Conservation (phyloP, 2,888 invertebrate genomes). For the Eretmocerus hayati region DNA sequence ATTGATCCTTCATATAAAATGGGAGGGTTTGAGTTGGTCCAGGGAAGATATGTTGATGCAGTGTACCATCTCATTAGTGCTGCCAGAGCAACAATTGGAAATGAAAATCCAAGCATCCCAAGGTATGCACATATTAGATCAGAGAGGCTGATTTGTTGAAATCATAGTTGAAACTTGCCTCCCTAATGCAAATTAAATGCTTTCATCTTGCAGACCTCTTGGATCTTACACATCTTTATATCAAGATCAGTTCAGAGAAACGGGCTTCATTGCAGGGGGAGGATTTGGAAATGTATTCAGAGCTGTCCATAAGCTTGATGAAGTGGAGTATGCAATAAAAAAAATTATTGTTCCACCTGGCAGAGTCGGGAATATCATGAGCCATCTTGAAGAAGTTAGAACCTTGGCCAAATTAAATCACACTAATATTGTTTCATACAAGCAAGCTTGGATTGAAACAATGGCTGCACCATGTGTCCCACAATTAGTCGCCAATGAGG, state of each 20-base stretch:
- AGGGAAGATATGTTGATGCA: slow-evolving; percentile 62
- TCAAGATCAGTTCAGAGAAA: slow-evolving; percentile 60
- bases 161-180: neutral
- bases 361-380: slow-evolving; percentile 57
- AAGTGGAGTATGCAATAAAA: slow-evolving; percentile 72
- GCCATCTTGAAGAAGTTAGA: slow-evolving; percentile 70
- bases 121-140: slow-evolving; percentile 26
- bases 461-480: neutral
- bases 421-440: slow-evolving; percentile 74
- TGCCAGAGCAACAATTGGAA: slow-evolving; percentile 46
- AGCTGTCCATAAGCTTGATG: slow-evolving; percentile 68
- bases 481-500: slow-evolving; percentile 3
- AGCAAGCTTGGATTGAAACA: slow-evolving; percentile 76
- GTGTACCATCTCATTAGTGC: slow-evolving; percentile 58
- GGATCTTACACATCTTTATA: slow-evolving; percentile 58
- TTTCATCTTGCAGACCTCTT: slow-evolving; percentile 22
- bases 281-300: slow-evolving; percentile 73
- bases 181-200: neutral
- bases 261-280: slow-evolving; percentile 63
- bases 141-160: neutral
- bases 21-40: slow-evolving; percentile 63
- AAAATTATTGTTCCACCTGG: slow-evolving; percentile 63
- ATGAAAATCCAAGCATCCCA: slow-evolving; percentile 28
- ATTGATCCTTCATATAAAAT: slow-evolving; percentile 64
- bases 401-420: slow-evolving; percentile 72